Conservation (phyloP, 2,113 vertebrate species). For the Aegotheles bennettii region DNA sequence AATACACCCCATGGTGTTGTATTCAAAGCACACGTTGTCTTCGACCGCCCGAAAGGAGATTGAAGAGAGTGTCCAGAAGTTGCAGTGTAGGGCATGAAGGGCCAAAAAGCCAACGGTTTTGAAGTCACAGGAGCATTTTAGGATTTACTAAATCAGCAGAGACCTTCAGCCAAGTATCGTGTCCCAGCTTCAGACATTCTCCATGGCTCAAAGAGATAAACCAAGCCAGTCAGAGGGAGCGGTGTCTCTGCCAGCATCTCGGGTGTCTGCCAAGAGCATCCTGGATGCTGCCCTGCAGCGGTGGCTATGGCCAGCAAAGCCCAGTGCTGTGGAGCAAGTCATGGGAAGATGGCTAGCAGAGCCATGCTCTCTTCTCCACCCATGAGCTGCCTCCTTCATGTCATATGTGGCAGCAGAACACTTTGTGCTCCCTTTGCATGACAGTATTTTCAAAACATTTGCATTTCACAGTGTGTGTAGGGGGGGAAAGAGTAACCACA, state of each 20-base stretch:
- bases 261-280: rapidly evolving
- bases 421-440: not conserved
- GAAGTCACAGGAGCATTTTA: not conserved
- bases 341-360: not conserved
- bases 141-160: not conserved
- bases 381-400: rapidly evolving
- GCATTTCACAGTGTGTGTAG: not conserved
- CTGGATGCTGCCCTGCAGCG: not conserved
- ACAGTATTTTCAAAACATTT: not conserved
- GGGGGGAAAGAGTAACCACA: not conserved
- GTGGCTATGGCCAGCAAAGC: not conserved
- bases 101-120: not conserved
- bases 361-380: not conserved
- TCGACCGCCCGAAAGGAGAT: not conserved
- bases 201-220: not conserved
- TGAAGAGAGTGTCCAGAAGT: not conserved
- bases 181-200: not conserved
- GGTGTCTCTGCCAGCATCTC: not conserved
- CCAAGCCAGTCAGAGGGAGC: not conserved
- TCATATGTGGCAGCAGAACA: not conserved
- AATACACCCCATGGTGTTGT: not conserved
- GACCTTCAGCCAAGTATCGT: not conserved
- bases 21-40: rapidly evolving
- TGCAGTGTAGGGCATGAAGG: not conserved
- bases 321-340: not conserved